phyloP scores from a whole-genome alignment of 2,113 vertebrate genomes.

The Chaenocephalus aceratus region DNA sequence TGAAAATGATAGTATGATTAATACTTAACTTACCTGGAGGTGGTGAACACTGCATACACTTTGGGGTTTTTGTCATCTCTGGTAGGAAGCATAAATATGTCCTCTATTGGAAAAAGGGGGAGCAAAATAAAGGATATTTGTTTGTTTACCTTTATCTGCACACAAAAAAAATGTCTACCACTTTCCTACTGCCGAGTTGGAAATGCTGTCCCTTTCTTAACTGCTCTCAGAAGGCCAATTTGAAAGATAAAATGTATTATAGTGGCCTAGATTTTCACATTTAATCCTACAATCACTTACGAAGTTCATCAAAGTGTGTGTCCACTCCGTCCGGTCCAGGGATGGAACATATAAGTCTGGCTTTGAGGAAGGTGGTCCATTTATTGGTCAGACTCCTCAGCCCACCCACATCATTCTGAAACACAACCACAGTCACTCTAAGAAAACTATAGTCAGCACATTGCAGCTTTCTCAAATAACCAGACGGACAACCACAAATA shows the following conservation, averaged over 20 bases:
- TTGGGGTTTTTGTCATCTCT: slow-evolving; percentile 93
- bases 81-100: slow-evolving; percentile 94
- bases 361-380: slow-evolving; percentile 98
- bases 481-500: slow-evolving; percentile 28
- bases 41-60: slow-evolving; percentile 96
- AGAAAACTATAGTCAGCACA: slow-evolving; percentile 24
- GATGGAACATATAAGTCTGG: slow-evolving; percentile 94
- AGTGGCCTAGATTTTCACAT: slow-evolving; percentile 6
- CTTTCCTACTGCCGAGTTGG: neutral
- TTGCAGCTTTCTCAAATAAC: slow-evolving; percentile 16
- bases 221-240: neutral
- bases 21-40: slow-evolving; percentile 88
- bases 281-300: slow-evolving; percentile 84
- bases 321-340: slow-evolving; percentile 94
- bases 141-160: slow-evolving; percentile 8
- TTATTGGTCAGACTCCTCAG: slow-evolving; percentile 98
- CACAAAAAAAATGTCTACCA: neutral
- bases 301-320: slow-evolving; percentile 96
- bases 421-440: slow-evolving; percentile 35
- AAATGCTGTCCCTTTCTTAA: neutral
- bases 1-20: neutral
- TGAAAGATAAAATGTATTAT: slow-evolving; percentile 1
- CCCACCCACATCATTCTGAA: slow-evolving; percentile 96
- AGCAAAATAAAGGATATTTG: neutral
- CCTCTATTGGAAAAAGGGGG: slow-evolving; percentile 84